These are phyloP conservation scores for Prosopocoilus inquinatus DNA, from an alignment of 2,888 invertebrate species.

Conservation along the genomic window DNA sequence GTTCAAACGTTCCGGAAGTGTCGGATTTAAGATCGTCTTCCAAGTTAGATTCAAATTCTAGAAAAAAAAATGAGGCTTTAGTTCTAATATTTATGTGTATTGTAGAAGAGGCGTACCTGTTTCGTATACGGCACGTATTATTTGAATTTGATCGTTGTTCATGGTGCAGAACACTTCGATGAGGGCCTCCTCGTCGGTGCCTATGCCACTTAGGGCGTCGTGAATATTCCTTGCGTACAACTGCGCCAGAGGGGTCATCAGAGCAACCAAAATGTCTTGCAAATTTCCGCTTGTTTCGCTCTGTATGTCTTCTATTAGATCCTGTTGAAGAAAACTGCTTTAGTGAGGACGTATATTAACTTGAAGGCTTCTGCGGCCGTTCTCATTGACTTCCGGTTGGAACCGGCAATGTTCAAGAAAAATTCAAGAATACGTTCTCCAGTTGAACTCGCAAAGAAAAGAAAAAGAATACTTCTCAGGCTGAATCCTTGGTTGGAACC, in stretches of 20 bases:
- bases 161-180: slow-evolving; percentile 88
- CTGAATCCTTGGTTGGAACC: no score
- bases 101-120: slow-evolving; percentile 61
- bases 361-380: slow-evolving; percentile 20
- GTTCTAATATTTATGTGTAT: neutral
- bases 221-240: slow-evolving; percentile 82
- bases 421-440: no score
- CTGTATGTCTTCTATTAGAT: slow-evolving; percentile 78
- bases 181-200: slow-evolving; percentile 83
- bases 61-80: no score
- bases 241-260: slow-evolving; percentile 82
- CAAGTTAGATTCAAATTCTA: slow-evolving; percentile 72
- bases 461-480: no score
- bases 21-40: slow-evolving; percentile 83
- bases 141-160: slow-evolving; percentile 79
- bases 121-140: slow-evolving; percentile 75
- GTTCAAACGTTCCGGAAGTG: slow-evolving; percentile 88
- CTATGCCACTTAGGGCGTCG: slow-evolving; percentile 79
- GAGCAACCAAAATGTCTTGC: slow-evolving; percentile 75
- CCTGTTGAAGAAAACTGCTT: slow-evolving; percentile 47
- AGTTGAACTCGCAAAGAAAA: no score
- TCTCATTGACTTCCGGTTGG: no score
- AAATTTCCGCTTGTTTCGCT: slow-evolving; percentile 88
- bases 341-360: neutral
- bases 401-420: no score